Evolutionary conservation across 2,113 vertebrate species (phyloP).

Genomic region (Nanger granti): DNA sequence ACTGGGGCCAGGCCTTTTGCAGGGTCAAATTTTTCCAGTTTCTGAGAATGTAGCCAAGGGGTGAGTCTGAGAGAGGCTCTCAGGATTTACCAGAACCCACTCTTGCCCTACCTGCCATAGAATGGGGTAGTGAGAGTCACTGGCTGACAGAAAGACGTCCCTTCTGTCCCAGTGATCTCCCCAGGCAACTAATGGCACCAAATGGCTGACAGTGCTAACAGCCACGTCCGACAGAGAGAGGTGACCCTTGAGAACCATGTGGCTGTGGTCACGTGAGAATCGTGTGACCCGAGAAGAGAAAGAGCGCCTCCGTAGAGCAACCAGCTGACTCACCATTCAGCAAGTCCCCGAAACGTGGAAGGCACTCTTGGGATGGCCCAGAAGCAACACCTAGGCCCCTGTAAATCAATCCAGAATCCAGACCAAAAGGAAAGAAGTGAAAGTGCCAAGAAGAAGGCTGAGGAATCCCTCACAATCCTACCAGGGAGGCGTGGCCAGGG

Average conservation of each 20-base stretch:
- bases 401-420: background rate
- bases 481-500: background rate
- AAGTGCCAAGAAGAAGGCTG: background rate
- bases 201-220: background rate
- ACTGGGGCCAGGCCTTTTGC: background rate
- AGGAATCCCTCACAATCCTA: background rate
- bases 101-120: background rate
- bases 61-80: background rate
- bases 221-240: accelerated
- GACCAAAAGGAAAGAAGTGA: background rate
- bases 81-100: background rate
- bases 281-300: background rate
- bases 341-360: background rate
- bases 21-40: background rate
- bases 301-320: accelerated
- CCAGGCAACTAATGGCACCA: background rate
- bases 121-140: background rate
- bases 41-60: background rate
- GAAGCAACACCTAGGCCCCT: background rate
- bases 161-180: background rate
- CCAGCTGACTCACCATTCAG: background rate
- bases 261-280: background rate
- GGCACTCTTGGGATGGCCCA: background rate
- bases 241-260: background rate
- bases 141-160: accelerated